phyloP scores from a whole-genome alignment of 2,113 vertebrate species.

The Salvelinus alpinus region DNA sequence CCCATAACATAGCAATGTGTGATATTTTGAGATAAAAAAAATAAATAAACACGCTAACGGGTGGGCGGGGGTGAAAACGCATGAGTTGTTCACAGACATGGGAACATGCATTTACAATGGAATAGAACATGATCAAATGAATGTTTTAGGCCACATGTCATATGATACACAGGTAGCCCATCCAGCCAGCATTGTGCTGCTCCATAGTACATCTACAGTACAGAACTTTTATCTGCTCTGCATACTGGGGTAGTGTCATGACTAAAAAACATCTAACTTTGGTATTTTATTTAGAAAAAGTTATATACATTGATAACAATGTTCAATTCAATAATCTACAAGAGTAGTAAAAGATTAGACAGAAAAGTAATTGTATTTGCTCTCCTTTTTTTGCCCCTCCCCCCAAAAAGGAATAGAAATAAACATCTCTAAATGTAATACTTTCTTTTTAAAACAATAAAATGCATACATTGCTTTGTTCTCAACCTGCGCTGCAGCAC shows the following conservation, averaged over 20 bases:
- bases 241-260: slow-evolving; percentile 52
- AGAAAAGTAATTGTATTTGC: slow-evolving; percentile 61
- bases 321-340: slow-evolving; percentile 77
- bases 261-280: slow-evolving; percentile 37
- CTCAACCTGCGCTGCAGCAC: slow-evolving; percentile 57
- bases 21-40: no score
- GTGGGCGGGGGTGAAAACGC: not conserved
- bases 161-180: slow-evolving; percentile 31
- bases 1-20: no score
- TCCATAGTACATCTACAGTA: slow-evolving; percentile 28
- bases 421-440: slow-evolving; percentile 77
- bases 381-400: slow-evolving; percentile 62
- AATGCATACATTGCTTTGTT: slow-evolving; percentile 70
- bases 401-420: slow-evolving; percentile 52
- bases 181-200: slow-evolving; percentile 46
- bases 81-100: slow-evolving; percentile 23
- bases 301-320: slow-evolving; percentile 74
- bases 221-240: slow-evolving; percentile 30
- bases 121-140: slow-evolving; percentile 9
- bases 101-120: slow-evolving; percentile 27
- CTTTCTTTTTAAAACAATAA: slow-evolving; percentile 67
- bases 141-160: slow-evolving; percentile 43
- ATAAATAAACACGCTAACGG: not conserved
- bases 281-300: slow-evolving; percentile 63
- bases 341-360: slow-evolving; percentile 78